Conservation (phyloP, 2,797 vertebrate species). For the Poeciliopsis paucimaculata region DNA sequence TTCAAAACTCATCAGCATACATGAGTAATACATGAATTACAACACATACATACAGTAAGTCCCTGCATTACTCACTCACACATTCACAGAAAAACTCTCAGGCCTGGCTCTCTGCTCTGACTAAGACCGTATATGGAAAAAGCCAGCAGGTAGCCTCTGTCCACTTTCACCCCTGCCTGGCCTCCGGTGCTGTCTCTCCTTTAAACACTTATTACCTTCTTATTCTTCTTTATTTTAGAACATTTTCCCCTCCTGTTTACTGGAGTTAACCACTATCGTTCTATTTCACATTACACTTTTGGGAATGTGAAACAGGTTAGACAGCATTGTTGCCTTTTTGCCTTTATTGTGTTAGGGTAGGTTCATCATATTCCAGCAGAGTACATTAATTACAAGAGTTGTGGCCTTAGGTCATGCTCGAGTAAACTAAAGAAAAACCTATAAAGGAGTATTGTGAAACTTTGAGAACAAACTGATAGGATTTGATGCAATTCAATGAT, state of each 20-base stretch:
- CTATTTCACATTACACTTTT: conserved; percentile 28
- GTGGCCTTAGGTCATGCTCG: conserved; percentile 12
- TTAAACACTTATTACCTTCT: conserved; percentile 20
- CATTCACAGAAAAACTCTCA: conserved; percentile 58
- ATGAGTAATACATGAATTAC: conserved; percentile 52
- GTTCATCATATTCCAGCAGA: conserved; percentile 52
- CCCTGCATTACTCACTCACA: conserved; percentile 59
- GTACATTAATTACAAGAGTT: conserved; percentile 29
- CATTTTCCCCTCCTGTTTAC: conserved; percentile 1
- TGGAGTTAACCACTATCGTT: conserved; percentile 7
- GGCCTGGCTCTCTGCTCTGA: conserved; percentile 58
- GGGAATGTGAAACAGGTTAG: conserved; percentile 12
- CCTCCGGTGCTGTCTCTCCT: conserved; percentile 12
- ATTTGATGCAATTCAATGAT: not conserved
- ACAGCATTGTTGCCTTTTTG: conserved; percentile 23
- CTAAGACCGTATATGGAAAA: conserved; percentile 78
- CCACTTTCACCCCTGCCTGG: conserved; percentile 45
- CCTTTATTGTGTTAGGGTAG: conserved; percentile 18
- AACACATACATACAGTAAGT: conserved; percentile 17
- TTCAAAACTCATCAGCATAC: conserved; percentile 35
- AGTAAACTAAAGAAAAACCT: conserved; percentile 5
- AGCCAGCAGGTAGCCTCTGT: conserved; percentile 69
- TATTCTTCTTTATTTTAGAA: conserved; percentile 14
- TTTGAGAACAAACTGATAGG: not conserved
- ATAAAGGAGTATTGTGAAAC: not conserved